A percentile compares a stretch with the other conserved stretches of the same genome.
phyloP scores from a whole-genome alignment of 2,888 invertebrate species.

The Drosophila kokeensis region DNA sequence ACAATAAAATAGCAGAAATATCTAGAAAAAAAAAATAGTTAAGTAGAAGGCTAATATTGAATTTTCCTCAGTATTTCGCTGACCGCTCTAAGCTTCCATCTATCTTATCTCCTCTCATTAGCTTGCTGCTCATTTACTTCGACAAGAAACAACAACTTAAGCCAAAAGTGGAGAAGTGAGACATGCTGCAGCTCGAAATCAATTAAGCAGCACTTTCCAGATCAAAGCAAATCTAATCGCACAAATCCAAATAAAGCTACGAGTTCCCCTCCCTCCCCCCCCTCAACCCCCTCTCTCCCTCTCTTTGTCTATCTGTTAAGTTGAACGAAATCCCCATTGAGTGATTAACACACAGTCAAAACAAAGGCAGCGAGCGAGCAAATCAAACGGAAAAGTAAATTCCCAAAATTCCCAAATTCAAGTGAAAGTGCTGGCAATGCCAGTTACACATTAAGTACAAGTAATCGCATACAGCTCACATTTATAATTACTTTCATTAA shows the following conservation, averaged over 20 bases:
- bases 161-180: constrained; percentile 14
- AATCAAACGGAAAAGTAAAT: constrained; percentile 23
- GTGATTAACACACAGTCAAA: constrained; percentile 65
- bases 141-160: constrained; percentile 20
- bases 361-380: constrained; percentile 49
- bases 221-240: constrained; percentile 59
- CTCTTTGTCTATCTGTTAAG: background rate
- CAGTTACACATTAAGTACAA: background rate
- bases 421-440: constrained; percentile 1
- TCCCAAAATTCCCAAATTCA: constrained; percentile 1
- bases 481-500: constrained; percentile 55
- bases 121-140: constrained; percentile 6
- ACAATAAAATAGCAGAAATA: background rate
- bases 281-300: background rate
- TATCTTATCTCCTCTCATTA: background rate
- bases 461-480: constrained; percentile 22
- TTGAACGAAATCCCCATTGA: constrained; percentile 41
- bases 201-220: constrained; percentile 51
- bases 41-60: background rate
- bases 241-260: background rate
- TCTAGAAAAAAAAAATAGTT: background rate
- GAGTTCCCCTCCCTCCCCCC: background rate
- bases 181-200: constrained; percentile 44
- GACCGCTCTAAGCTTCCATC: no score
- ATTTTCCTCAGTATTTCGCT: background rate